Conservation (phyloP, 2,888 invertebrate species). For the Operophtera brumata region DNA sequence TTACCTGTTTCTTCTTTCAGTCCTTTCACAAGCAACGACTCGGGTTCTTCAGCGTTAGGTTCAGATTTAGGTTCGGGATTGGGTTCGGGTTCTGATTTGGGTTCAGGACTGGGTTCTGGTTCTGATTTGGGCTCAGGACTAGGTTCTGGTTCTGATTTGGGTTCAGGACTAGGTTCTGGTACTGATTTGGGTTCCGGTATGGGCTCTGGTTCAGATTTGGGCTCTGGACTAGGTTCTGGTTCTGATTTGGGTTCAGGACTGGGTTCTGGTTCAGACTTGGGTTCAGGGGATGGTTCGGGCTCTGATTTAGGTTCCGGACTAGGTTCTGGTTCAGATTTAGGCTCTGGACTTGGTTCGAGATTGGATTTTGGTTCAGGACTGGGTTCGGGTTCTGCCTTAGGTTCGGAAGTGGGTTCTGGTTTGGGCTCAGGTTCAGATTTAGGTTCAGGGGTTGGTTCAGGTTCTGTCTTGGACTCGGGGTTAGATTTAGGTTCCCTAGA, state of each 20-base stretch:
- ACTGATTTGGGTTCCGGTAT: constrained; percentile 44
- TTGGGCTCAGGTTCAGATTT: constrained; percentile 47
- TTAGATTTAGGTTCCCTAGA: constrained; percentile 18
- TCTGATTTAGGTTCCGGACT: constrained; percentile 48
- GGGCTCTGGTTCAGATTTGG: constrained; percentile 52
- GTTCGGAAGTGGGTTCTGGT: constrained; percentile 55
- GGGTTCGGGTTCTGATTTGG: constrained; percentile 50
- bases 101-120: constrained; percentile 35
- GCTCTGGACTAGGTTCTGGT: constrained; percentile 40
- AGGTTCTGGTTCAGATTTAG: constrained; percentile 42
- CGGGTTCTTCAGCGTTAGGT: constrained; percentile 63
- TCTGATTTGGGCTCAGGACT: constrained; percentile 53
- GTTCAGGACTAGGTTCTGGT: constrained; percentile 40
- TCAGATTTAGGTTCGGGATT: constrained; percentile 48
- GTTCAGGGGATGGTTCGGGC: constrained; percentile 48
- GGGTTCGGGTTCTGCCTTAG: constrained; percentile 31
- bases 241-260: constrained; percentile 46
- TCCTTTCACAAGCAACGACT: constrained; percentile 76
- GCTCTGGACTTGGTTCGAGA: constrained; percentile 35
- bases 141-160: constrained; percentile 49
- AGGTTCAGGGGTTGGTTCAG: constrained; percentile 47
- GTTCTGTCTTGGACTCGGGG: constrained; percentile 56
- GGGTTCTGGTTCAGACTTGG: constrained; percentile 45
- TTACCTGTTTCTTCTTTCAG: constrained; percentile 76
- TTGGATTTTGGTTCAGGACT: constrained; percentile 34